A percentile compares a stretch with the other conserved stretches of the same genome.
Conservation (phyloP, 2,113 vertebrate species). For the Gopherus evgoodei region DNA sequence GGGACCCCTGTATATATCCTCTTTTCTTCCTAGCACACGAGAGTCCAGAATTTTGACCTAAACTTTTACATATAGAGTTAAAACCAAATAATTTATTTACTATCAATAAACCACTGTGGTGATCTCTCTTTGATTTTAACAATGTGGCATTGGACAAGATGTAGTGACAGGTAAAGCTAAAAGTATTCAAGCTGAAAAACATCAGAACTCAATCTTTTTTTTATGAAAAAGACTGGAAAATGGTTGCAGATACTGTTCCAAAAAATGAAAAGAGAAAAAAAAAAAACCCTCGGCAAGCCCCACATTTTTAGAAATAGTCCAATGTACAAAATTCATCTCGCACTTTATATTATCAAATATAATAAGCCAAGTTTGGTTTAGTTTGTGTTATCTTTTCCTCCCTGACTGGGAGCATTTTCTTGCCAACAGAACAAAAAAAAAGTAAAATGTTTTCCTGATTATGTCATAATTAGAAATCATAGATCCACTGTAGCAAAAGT, state of each 20-base stretch:
- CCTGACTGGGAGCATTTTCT: constrained; percentile 34
- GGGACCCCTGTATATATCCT: background rate
- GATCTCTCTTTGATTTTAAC: constrained; percentile 64
- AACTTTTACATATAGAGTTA: constrained; percentile 35
- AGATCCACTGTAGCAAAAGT: constrained; percentile 14
- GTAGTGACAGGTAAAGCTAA: constrained; percentile 64
- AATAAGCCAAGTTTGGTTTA: constrained; percentile 51
- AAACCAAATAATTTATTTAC: constrained; percentile 61
- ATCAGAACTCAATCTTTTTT: constrained; percentile 67
- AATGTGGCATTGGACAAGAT: constrained; percentile 65
- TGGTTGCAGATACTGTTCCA: constrained; percentile 67
- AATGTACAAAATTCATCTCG: constrained; percentile 39
- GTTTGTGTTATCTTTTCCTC: constrained; percentile 63
- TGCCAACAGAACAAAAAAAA: constrained; percentile 47
- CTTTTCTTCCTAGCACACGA: background rate
- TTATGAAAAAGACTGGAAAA: constrained; percentile 75
- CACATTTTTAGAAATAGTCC: constrained; percentile 17
- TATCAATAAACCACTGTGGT: constrained; percentile 46
- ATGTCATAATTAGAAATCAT: constrained; percentile 57
- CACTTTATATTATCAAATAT: constrained; percentile 58
- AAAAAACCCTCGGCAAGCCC: background rate
- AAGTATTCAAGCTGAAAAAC: constrained; percentile 66
- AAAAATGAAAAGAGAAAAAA: constrained; percentile 10
- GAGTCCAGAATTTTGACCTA: background rate
- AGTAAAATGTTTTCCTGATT: constrained; percentile 48